Conservation (phyloP, 2,797 vertebrate species). For the Tapera naevia region DNA sequence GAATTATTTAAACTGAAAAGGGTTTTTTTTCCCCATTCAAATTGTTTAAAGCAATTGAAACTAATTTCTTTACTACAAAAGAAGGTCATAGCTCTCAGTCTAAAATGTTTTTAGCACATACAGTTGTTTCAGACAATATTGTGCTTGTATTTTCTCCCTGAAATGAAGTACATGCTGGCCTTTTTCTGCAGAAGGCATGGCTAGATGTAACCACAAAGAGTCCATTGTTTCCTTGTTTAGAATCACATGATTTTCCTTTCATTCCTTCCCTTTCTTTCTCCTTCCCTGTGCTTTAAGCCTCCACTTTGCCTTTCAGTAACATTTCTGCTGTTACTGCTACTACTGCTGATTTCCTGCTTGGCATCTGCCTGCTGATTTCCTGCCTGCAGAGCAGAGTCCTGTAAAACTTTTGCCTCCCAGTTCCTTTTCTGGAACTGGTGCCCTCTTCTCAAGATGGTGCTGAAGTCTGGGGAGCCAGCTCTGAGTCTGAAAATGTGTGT, state of each 20-base stretch:
- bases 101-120: not conserved
- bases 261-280: constrained; percentile 18
- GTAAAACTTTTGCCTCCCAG: not conserved
- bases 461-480: not conserved
- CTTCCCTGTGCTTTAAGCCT: constrained; percentile 25
- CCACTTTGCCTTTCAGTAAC: not conserved
- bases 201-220: constrained; percentile 10
- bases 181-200: constrained; percentile 3
- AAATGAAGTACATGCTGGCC: not conserved
- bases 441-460: not conserved
- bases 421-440: not conserved
- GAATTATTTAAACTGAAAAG: not conserved
- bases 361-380: not conserved
- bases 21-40: not conserved
- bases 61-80: not conserved
- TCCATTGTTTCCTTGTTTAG: constrained; percentile 19
- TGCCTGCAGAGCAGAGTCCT: not conserved
- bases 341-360: not conserved
- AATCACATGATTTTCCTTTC: constrained; percentile 54
- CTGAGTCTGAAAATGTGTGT: not conserved
- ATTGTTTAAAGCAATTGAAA: not conserved
- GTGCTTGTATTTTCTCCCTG: not conserved
- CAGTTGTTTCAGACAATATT: not conserved
- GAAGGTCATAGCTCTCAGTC: not conserved
- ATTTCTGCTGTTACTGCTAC: not conserved